Conservation (phyloP, 2,113 vertebrate species). For the Myrmecobius fasciatus region DNA sequence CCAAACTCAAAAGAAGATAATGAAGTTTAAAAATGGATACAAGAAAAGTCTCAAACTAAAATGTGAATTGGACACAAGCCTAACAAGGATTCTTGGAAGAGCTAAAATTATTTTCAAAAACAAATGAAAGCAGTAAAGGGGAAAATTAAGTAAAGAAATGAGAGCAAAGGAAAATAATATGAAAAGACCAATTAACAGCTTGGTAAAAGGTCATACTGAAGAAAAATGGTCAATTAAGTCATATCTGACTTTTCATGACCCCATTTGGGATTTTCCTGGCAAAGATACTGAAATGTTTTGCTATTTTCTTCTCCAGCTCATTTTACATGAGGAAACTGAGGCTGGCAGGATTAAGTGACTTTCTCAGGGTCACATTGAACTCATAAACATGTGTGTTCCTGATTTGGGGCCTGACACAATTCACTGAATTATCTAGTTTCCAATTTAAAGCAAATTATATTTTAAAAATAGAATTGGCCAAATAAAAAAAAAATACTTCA, state of each 20-base stretch:
- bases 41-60: not conserved
- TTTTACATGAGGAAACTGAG: no score
- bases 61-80: not conserved
- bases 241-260: not conserved
- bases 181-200: not conserved
- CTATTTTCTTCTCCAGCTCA: not conserved
- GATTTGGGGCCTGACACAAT: not conserved
- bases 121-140: not conserved
- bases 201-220: not conserved
- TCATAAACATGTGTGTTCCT: not conserved
- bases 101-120: not conserved
- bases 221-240: not conserved
- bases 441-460: not conserved
- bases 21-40: not conserved
- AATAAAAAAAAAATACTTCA: not conserved
- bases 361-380: not conserved
- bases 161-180: not conserved
- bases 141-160: not conserved
- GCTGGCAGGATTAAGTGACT: not conserved
- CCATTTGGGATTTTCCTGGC: not conserved
- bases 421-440: not conserved
- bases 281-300: not conserved
- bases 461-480: not conserved
- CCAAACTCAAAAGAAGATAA: not conserved
- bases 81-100: not conserved